Conservation (phyloP, 2,113 vertebrate species). For the Grammatotria lemairii region DNA sequence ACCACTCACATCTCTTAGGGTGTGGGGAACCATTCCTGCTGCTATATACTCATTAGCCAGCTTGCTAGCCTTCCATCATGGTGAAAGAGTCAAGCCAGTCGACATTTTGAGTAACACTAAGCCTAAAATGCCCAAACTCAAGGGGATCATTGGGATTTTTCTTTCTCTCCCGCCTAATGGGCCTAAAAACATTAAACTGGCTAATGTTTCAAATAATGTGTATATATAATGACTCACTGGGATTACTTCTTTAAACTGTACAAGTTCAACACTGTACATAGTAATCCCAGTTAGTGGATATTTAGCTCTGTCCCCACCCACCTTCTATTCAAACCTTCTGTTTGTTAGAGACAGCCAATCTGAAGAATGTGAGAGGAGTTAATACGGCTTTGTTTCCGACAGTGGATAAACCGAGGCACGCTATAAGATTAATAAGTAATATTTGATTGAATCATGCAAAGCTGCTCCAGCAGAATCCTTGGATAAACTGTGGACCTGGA, state of each 20-base stretch:
- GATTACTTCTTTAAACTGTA: neutral
- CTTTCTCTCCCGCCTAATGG: neutral
- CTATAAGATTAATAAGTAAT: neutral
- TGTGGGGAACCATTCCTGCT: neutral
- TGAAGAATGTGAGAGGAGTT: neutral
- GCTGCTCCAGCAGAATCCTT: neutral
- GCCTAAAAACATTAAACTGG: neutral
- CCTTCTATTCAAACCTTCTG: neutral
- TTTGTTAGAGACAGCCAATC: neutral
- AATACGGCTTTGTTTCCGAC: neutral
- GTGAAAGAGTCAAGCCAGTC: neutral
- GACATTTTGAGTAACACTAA: neutral
- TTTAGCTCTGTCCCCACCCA: neutral
- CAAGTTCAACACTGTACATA: neutral
- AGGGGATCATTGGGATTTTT: neutral
- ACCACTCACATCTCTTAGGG: neutral
- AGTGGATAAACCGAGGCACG: neutral
- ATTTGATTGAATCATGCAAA: neutral
- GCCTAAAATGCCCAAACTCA: neutral
- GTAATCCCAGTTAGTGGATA: neutral
- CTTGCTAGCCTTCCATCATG: neutral
- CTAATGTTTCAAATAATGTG: neutral
- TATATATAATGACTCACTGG: neutral
- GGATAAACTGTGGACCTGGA: neutral
- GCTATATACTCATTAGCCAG: neutral